phyloP scores from a whole-genome alignment of 2,113 vertebrate species.

The Lophius piscatorius region DNA sequence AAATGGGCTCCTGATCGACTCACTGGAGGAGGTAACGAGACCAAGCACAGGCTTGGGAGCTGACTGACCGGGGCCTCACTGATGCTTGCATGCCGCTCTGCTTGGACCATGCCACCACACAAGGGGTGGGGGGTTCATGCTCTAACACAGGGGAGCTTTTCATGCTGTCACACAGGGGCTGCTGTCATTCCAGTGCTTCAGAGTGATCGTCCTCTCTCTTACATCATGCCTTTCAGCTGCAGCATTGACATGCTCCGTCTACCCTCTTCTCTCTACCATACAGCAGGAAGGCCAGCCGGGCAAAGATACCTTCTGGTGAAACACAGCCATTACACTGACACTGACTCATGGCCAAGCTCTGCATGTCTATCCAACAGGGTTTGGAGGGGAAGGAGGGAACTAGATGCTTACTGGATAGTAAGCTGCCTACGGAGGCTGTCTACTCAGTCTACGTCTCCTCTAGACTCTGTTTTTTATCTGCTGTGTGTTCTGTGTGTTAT shows the following conservation, averaged over 20 bases:
- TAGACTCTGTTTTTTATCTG: constrained; percentile 74
- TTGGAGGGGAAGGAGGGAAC: constrained; percentile 73
- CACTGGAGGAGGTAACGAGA: constrained; percentile 89
- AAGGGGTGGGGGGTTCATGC: constrained; percentile 45
- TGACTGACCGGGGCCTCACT: constrained; percentile 67
- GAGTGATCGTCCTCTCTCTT: constrained; percentile 63
- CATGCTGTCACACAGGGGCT: constrained; percentile 64
- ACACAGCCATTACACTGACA: constrained; percentile 62
- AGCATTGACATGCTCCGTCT: constrained; percentile 69
- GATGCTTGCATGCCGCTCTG: constrained; percentile 74
- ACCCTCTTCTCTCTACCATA: constrained; percentile 59
- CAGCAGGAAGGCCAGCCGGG: constrained; percentile 62
- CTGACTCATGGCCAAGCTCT: constrained; percentile 72
- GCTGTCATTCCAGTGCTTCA: constrained; percentile 73
- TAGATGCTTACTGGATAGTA: constrained; percentile 54
- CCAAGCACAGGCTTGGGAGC: constrained; percentile 61
- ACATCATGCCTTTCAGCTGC: constrained; percentile 65
- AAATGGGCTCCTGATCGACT: constrained; percentile 91
- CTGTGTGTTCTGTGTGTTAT: constrained; percentile 52
- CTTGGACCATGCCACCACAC: constrained; percentile 66
- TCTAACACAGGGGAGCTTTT: constrained; percentile 51
- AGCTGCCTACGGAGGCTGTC: constrained; percentile 50
- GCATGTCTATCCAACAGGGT: constrained; percentile 77
- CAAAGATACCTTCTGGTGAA: constrained; percentile 60
- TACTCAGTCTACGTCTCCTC: constrained; percentile 74